These are phyloP conservation scores for Lucilia sericata DNA, from an alignment of 1,140 invertebrate genomes.

Conservation along the genomic window DNA sequence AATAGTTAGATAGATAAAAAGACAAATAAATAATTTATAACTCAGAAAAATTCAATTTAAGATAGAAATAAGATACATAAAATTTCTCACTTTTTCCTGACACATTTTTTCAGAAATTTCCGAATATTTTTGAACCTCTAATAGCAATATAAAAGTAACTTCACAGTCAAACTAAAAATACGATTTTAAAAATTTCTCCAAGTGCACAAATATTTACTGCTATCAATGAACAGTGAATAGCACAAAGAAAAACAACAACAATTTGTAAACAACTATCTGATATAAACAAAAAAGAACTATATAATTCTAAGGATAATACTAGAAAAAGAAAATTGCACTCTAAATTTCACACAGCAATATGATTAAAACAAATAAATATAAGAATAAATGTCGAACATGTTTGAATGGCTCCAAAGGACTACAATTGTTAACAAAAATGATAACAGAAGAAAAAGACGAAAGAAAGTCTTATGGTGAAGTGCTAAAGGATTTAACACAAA, in stretches of 20 bases:
- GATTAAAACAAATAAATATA: neutral
- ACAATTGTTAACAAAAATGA: constrained; percentile 2
- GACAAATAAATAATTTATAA: no score
- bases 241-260: neutral
- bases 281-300: neutral
- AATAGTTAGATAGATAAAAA: no score
- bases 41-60: no score
- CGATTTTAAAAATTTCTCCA: neutral
- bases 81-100: no score
- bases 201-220: neutral
- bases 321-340: neutral
- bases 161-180: no score
- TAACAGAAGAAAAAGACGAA: neutral
- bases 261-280: neutral
- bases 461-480: constrained; percentile 14
- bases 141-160: no score
- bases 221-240: neutral
- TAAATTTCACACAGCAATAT: neutral
- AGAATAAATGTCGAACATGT: constrained; percentile 30
- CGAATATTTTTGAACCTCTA: no score
- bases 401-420: neutral
- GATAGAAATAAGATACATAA: no score
- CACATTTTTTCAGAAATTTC: no score
- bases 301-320: neutral
- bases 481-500: neutral